These are phyloP conservation scores for Chymomyza caudatula DNA, from an alignment of 2,888 invertebrate genomes.

Conservation along the genomic window DNA sequence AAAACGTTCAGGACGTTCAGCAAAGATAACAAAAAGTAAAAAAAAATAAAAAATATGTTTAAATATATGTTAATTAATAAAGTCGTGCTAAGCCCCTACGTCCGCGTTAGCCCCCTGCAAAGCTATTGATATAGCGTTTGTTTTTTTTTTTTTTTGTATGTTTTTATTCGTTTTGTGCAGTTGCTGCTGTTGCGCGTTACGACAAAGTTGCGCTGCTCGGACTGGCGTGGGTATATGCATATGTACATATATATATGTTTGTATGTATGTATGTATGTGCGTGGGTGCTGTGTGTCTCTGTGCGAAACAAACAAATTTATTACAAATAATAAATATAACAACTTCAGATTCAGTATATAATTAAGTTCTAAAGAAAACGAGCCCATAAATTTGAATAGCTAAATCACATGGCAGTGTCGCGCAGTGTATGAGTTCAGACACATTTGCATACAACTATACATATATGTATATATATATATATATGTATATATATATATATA, in stretches of 20 bases:
- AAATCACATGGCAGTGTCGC: constrained; percentile 20
- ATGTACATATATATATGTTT: constrained; percentile 22
- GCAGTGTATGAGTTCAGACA: constrained; percentile 4
- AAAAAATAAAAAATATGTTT: neutral
- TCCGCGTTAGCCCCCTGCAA: neutral
- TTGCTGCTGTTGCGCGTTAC: no score
- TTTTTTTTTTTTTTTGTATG: no score
- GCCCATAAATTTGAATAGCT: neutral
- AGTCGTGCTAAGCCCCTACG: neutral
- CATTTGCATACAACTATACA: constrained; percentile 18
- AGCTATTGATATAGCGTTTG: no score
- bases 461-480: neutral
- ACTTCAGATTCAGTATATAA: constrained; percentile 8
- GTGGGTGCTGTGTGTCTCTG: constrained; percentile 10
- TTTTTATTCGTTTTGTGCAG: neutral
- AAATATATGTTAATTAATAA: neutral
- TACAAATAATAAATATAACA: constrained; percentile 15
- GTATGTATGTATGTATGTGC: constrained; percentile 28
- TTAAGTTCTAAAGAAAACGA: neutral
- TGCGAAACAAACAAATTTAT: neutral
- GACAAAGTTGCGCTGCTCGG: neutral
- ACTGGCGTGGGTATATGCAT: constrained; percentile 28
- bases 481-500: constrained; percentile 21
- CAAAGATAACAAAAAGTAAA: neutral
- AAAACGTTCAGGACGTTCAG: neutral